Conservation (phyloP, 2,888 invertebrate species). For the Temnothorax ravouxi region DNA sequence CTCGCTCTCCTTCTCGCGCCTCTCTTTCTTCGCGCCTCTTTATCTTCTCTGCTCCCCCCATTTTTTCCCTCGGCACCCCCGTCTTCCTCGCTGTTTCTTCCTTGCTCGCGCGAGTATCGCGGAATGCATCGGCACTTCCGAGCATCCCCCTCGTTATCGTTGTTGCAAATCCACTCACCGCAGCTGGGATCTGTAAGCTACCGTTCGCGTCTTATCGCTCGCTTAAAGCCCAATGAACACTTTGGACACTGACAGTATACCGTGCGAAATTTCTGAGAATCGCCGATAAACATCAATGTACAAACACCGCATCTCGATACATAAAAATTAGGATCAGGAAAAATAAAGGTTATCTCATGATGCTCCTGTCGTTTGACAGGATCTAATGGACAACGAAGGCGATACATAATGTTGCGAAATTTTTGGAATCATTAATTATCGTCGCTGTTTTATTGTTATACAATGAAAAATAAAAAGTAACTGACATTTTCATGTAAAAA, state of each 20-base stretch:
- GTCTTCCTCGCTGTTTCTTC: conserved; percentile 49
- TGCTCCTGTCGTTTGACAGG: not conserved
- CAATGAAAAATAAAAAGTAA: conserved; percentile 2
- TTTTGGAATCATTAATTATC: not conserved
- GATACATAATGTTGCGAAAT: not conserved
- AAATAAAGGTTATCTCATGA: not conserved
- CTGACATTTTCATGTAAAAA: not conserved
- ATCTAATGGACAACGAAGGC: not conserved
- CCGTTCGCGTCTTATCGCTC: conserved; percentile 37
- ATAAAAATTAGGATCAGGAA: not conserved
- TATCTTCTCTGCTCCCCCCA: not conserved
- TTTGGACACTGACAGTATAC: conserved; percentile 4
- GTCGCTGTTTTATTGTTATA: not conserved
- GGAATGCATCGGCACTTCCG: conserved; percentile 46
- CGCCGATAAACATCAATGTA: conserved; percentile 13
- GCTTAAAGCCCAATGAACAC: conserved; percentile 17
- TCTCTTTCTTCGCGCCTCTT: conserved; percentile 34
- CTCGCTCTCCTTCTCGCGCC: conserved; percentile 4
- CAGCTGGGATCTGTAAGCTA: conserved; percentile 23
- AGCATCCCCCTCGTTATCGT: conserved; percentile 50
- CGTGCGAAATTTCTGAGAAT: conserved; percentile 24
- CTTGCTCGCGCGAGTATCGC: conserved; percentile 42
- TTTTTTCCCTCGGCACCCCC: not conserved
- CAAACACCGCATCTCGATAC: conserved; percentile 6
- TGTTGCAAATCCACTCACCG: conserved; percentile 45